Evolutionary conservation across 2,888 invertebrate species (phyloP), one percentile per base, ranked within the genome.

Genomic region (Liopterus haemorrhoidalis): DNA sequence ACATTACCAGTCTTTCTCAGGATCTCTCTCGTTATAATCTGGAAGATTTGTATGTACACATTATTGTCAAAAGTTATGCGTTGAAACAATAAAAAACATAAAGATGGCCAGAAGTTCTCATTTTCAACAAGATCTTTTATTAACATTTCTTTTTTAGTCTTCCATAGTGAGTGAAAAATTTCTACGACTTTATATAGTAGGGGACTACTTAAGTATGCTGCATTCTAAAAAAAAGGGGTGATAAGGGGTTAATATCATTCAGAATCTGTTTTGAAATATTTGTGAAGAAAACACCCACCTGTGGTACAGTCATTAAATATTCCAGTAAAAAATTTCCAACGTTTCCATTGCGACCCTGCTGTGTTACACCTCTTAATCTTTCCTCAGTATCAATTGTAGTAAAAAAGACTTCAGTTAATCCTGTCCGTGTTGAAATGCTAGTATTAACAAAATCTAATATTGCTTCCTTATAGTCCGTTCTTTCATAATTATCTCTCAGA

Each of bases 401-500:
- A 51, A 84, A 83, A 63, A 84, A 82, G 0, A 82, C 82, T 53
- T 82, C 82, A 0, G 82, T 82, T 18, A 85, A 73, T 0, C 84
- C 84, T 1, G 82, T 81, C 56, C 85, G 85, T 49, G 76, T 76
- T 32, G 76, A 74, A 24, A 85, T 74, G 56, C 84, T 84, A 0
- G 81, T 78, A 9, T 81, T 78, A 1, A 85, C 78, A 44, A 85
- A 75, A 54, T 83, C 81, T n/a, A 85, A 60, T 28, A 85, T 77
- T 12, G 81, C 78, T 3, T 81, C 72, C 66, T 85, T 85, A 38
- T 79, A 70, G 4, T 75, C 73, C 15, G 73, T 72, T 5, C 77
- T 76, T 60, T 82, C 82, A 47, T 80, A 68, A 24, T 77, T 73
- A 56, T 82, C 82, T 5, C 81, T 70, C 12, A 91, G 63, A 28